Evolutionary conservation across 2,888 invertebrate species (phyloP).

Genomic region (Melipona beecheii): DNA sequence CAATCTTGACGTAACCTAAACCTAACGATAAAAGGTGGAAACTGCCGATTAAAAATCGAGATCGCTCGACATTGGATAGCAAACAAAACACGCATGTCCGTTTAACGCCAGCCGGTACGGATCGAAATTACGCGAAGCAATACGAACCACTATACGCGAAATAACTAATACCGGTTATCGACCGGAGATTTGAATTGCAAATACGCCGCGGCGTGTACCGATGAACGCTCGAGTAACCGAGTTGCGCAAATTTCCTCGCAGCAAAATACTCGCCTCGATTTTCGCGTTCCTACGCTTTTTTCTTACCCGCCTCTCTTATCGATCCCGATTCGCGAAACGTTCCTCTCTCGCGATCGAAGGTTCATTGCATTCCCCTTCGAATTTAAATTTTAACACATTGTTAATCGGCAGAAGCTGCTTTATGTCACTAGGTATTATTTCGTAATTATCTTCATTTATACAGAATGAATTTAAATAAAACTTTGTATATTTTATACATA

Average conservation of each 20-base stretch:
- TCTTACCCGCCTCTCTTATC: not conserved
- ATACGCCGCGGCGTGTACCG: slow-evolving; percentile 1
- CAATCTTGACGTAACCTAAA: no score
- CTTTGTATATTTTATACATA: no score
- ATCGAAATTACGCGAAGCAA: slow-evolving; percentile 2
- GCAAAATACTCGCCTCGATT: not conserved
- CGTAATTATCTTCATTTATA: no score
- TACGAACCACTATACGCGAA: not conserved
- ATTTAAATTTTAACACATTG: not conserved
- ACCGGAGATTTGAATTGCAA: slow-evolving; percentile 36
- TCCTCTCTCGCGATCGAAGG: not conserved
- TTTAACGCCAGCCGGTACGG: not conserved
- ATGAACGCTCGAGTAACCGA: slow-evolving; percentile 25
- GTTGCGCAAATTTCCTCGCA: not conserved
- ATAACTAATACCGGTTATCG: slow-evolving; percentile 22
- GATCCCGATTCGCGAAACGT: not conserved
- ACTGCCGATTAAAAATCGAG: not conserved
- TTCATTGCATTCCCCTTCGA: not conserved
- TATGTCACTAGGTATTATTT: no score
- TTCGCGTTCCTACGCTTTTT: not conserved
- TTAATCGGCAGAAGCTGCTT: no score
- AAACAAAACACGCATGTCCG: not conserved
- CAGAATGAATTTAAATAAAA: no score
- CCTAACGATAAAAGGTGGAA: no score
- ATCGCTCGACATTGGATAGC: not conserved